Evolutionary conservation across 2,888 invertebrate species (phyloP).

Genomic region (Hetaerina titia): DNA sequence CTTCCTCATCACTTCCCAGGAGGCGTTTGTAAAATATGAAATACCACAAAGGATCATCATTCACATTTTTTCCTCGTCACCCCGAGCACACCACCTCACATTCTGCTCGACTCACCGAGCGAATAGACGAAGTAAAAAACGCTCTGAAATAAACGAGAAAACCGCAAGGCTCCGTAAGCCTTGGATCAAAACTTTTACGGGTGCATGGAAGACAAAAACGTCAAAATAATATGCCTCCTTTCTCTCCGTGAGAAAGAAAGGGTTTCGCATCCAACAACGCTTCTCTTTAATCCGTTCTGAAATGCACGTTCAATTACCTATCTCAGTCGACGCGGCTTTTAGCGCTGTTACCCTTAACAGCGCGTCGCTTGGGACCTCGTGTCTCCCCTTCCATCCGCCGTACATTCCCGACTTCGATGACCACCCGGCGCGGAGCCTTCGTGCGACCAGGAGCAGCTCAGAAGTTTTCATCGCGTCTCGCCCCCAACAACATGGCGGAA

Average conservation of each 20-base stretch:
- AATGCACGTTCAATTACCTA: neutral
- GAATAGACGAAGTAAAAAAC: neutral
- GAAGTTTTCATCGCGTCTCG: no score
- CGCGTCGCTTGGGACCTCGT: neutral
- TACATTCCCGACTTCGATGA: neutral
- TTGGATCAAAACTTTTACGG: conserved; percentile 39
- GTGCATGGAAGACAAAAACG: neutral
- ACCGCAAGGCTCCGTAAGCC: neutral
- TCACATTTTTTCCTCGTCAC: neutral
- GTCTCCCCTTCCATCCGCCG: neutral
- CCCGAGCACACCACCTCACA: neutral
- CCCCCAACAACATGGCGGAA: no score
- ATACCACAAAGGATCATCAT: neutral
- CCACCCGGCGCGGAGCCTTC: neutral
- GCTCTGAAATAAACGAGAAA: neutral
- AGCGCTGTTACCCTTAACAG: neutral
- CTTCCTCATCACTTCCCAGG: neutral
- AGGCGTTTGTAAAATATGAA: neutral
- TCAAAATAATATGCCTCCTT: neutral
- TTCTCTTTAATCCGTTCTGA: neutral
- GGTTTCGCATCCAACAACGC: neutral
- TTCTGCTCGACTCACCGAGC: neutral
- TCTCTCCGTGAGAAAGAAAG: neutral
- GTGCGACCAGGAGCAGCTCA: no score
- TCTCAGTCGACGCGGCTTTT: neutral